phyloP scores from a whole-genome alignment of 2,113 vertebrate species.

The Alethe diademata region DNA sequence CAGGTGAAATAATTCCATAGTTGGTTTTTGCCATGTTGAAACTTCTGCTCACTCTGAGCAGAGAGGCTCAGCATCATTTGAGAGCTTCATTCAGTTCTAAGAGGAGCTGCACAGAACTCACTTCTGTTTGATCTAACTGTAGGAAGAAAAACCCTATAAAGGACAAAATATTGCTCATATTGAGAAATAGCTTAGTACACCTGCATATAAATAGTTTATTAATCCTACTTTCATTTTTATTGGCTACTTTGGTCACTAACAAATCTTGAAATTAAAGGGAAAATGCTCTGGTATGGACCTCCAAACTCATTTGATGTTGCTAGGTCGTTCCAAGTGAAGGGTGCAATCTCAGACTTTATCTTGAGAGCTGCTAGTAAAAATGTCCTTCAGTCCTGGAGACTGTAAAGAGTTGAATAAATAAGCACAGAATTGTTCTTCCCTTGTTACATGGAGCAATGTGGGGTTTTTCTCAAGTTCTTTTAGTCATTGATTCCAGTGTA shows the following conservation, averaged over 20 bases:
- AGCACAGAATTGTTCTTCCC: not conserved
- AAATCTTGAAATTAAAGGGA: not conserved
- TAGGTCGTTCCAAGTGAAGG: not conserved
- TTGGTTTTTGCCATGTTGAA: not conserved
- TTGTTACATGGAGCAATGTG: not conserved
- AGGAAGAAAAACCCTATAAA: not conserved
- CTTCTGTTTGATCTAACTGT: not conserved
- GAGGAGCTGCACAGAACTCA: not conserved
- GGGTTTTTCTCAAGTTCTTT: not conserved
- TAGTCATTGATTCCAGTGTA: not conserved
- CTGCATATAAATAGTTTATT: not conserved
- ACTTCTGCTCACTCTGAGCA: not conserved
- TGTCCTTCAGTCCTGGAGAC: not conserved
- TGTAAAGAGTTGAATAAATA: not conserved
- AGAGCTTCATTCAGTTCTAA: not conserved
- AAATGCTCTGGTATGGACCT: not conserved
- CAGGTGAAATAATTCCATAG: not conserved
- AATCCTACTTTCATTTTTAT: not conserved
- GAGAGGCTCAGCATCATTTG: not conserved
- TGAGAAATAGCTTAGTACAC: not conserved
- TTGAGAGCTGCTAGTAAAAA: not conserved
- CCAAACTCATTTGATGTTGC: not conserved
- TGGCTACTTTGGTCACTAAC: not conserved
- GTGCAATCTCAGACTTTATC: not conserved
- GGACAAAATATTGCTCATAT: not conserved